These are phyloP conservation scores for Lipotes vexillifer DNA, from an alignment of 2,113 vertebrate species.

Conservation along the genomic window DNA sequence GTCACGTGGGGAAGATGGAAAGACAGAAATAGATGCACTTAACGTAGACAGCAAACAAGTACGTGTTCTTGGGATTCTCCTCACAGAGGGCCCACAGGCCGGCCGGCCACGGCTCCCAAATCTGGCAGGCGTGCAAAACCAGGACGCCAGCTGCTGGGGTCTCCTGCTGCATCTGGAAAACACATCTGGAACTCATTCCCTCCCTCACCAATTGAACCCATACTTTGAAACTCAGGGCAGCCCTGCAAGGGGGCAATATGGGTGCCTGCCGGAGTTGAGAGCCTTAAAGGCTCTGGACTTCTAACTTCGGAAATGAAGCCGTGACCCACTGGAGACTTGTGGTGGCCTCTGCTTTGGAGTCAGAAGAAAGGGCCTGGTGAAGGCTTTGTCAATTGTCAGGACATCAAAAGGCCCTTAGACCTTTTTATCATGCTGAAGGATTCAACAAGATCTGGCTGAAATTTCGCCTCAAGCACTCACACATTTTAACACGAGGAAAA, in stretches of 20 bases:
- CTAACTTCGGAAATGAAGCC: constrained; percentile 28
- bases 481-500: constrained; percentile 23
- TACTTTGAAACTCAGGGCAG: background rate
- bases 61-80: background rate
- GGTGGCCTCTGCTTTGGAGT: background rate
- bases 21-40: background rate
- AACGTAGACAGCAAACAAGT: background rate
- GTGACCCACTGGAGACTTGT: background rate
- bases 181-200: background rate
- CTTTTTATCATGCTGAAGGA: constrained; percentile 29
- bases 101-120: background rate
- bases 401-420: constrained; percentile 28
- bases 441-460: constrained; percentile 40
- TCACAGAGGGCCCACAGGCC: background rate
- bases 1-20: background rate
- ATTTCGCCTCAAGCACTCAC: background rate
- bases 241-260: background rate
- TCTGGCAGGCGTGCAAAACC: background rate
- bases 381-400: constrained; percentile 6
- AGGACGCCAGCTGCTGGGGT: background rate
- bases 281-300: background rate
- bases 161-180: background rate
- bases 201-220: background rate
- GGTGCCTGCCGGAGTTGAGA: background rate
- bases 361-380: constrained; percentile 32